phyloP scores from a whole-genome alignment of 2,113 vertebrate genomes.

The Tenrec ecaudatus region DNA sequence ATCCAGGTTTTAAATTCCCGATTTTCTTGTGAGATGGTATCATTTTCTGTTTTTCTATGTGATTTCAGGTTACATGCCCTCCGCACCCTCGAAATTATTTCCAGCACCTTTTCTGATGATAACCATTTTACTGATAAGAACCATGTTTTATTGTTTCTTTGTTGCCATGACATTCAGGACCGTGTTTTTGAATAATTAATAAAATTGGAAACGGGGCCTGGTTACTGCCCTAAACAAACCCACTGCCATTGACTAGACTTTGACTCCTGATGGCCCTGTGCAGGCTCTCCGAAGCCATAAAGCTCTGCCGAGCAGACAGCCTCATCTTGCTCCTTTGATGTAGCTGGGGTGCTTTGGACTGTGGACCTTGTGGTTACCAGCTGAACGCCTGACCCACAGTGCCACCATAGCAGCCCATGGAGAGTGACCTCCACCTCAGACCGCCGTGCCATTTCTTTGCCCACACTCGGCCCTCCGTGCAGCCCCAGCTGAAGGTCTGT shows the following conservation, averaged over 20 bases:
- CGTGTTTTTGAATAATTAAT: constrained; percentile 11
- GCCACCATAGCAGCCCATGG: neutral
- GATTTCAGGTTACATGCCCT: neutral
- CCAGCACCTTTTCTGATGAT: neutral
- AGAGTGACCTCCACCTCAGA: neutral
- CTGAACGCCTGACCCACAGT: too few relatives aligned
- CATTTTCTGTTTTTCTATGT: neutral
- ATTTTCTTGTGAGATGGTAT: neutral
- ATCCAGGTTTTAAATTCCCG: neutral
- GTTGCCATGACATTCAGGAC: neutral
- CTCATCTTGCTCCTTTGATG: too few relatives aligned
- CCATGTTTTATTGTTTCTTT: neutral
- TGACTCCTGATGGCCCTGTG: too few relatives aligned
- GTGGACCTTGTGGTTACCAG: too few relatives aligned
- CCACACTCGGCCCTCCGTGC: neutral
- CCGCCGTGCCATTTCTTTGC: neutral
- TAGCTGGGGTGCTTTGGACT: too few relatives aligned
- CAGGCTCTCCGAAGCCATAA: too few relatives aligned
- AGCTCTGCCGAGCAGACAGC: too few relatives aligned
- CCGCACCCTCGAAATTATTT: neutral
- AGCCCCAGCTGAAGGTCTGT: neutral
- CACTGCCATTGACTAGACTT: too few relatives aligned
- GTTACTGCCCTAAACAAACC: neutral
- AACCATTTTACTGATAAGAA: too few relatives aligned
- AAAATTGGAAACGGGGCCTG: neutral